Evolutionary conservation across 2,797 vertebrate genomes (phyloP).

Genomic region (Pachyuromys duprasi): DNA sequence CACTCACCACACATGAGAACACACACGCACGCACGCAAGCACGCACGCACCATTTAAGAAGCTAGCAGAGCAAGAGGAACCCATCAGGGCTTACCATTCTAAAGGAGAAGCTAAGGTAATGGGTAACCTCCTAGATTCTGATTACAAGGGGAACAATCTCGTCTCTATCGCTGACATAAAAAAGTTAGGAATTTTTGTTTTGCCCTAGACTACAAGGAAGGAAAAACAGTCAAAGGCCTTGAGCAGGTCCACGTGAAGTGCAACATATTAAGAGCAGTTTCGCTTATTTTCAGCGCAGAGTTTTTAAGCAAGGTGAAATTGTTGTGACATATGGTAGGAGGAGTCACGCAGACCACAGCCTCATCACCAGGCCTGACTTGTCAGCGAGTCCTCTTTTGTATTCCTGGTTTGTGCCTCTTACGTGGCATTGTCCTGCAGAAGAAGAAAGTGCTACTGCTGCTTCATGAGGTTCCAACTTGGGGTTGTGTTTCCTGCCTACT

Average conservation of each 20-base stretch:
- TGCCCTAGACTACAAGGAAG: background rate
- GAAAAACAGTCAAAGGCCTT: background rate
- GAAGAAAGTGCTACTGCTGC: background rate
- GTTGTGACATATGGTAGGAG: constrained; percentile 47
- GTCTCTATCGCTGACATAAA: background rate
- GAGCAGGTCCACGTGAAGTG: constrained; percentile 42
- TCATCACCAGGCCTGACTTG: background rate
- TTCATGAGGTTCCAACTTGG: background rate
- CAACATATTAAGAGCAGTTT: background rate
- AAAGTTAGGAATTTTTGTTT: background rate
- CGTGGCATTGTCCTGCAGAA: background rate
- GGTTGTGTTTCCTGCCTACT: constrained; percentile 2
- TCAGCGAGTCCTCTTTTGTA: background rate
- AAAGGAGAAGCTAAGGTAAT: background rate
- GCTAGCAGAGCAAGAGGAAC: background rate
- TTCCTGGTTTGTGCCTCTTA: constrained; percentile 4
- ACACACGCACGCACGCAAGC: too few species aligned
- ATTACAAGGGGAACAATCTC: constrained; percentile 10
- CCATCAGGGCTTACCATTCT: background rate
- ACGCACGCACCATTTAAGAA: background rate
- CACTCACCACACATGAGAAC: too few species aligned
- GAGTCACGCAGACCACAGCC: constrained; percentile 31
- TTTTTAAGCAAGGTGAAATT: constrained; percentile 40
- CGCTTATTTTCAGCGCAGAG: background rate
- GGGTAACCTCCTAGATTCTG: background rate